These are phyloP conservation scores for Theocolax elegans DNA, from an alignment of 1,140 invertebrate genomes.

Conservation along the genomic window DNA sequence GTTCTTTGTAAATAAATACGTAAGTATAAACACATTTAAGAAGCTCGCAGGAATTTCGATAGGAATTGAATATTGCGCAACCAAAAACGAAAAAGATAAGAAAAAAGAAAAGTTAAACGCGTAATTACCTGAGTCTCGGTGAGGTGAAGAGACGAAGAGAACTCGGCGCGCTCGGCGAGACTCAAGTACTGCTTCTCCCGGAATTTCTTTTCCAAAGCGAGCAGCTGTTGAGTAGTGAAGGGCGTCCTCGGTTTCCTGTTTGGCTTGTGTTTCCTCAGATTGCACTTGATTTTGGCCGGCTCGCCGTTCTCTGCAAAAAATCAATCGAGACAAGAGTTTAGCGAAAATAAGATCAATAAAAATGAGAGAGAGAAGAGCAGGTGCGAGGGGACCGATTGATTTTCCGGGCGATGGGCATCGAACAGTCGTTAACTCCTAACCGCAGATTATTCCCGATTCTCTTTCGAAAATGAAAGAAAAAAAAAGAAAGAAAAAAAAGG, in stretches of 20 bases:
- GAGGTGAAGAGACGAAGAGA: conserved; percentile 90
- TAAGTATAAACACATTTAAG: too few species aligned
- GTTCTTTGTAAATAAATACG: too few species aligned
- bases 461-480: too few species aligned
- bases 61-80: too few species aligned
- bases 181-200: conserved; percentile 95
- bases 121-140: conserved; percentile 90
- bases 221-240: conserved; percentile 95
- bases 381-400: background rate
- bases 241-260: conserved; percentile 97
- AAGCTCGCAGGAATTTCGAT: too few species aligned
- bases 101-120: too few species aligned
- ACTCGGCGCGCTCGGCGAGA: conserved; percentile 96
- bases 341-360: conserved; percentile 4
- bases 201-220: conserved; percentile 96
- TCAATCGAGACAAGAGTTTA: background rate
- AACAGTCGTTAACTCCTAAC: too few species aligned
- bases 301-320: conserved; percentile 77
- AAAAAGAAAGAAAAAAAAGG: too few species aligned
- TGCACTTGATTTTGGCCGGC: conserved; percentile 89
- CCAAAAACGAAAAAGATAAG: too few species aligned
- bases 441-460: too few species aligned
- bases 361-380: too few species aligned
- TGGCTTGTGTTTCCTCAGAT: conserved; percentile 93
- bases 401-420: too few species aligned